These are phyloP conservation scores for Odocoileus virginianus DNA, from an alignment of 2,113 vertebrate genomes.

Conservation along the genomic window DNA sequence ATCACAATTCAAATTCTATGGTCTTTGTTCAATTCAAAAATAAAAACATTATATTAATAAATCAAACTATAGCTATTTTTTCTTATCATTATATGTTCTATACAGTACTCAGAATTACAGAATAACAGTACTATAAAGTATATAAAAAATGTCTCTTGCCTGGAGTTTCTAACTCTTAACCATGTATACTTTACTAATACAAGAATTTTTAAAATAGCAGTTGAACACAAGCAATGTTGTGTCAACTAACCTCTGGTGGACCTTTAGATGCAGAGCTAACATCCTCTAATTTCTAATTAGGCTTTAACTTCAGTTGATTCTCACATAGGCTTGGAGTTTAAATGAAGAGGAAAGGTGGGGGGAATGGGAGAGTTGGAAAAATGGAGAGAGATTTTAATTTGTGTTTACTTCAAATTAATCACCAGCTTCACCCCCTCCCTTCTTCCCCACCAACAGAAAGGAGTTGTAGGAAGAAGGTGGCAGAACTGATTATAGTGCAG, in stretches of 20 bases:
- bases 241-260: neutral
- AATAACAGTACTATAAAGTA: neutral
- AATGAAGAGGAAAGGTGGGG: neutral
- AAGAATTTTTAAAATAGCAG: neutral
- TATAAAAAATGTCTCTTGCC: neutral
- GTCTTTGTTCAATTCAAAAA: neutral
- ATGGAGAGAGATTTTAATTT: neutral
- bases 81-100: neutral
- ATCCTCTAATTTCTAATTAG: neutral
- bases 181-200: neutral
- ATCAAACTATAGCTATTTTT: neutral
- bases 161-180: neutral
- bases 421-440: neutral
- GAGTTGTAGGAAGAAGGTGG: neutral
- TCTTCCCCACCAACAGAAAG: neutral
- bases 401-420: neutral
- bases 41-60: neutral
- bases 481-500: neutral
- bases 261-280: neutral
- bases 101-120: neutral
- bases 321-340: neutral
- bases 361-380: neutral
- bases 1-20: neutral
- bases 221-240: neutral
- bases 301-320: neutral